Evolutionary conservation across 2,113 vertebrate species (phyloP), one percentile per base, ranked within the genome.

Genomic region (Rattus rattus): DNA sequence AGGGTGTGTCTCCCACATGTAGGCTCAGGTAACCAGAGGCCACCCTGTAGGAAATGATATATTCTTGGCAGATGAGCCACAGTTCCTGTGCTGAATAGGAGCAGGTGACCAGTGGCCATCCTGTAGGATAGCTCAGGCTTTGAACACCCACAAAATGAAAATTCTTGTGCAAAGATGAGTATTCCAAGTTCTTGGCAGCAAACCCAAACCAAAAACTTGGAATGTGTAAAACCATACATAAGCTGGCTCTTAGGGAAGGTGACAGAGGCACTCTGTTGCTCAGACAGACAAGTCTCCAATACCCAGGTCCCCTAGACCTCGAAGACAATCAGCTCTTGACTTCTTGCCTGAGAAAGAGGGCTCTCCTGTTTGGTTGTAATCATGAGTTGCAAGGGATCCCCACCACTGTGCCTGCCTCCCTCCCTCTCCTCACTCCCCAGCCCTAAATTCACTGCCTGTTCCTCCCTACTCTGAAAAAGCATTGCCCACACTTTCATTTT

Each of bases 241-340:
- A 86, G 80, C 47, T 61, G 20, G 52, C 28, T 26, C 39, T 67
- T 56, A 24, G 59, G 43, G 43, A 88, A 56, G 43, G 0, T 7
- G 47, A 19, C n/a, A 43, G 90, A 52, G 39, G 12, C 5, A 1
- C 36, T 61, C 52, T 81, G 59, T 17, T 56, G 30, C 33, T 81
- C 67, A 7, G 16, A 39, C 67, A 7, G 16, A 39, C 22, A 20
- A 65, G 87, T 5, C 11, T 49, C 24, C 26, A 3, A 7, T 0
- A 4, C 22, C 52, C 0, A 7, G 2, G 2, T 54, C 13, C 24
- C 47, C 47, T 0, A 3, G n/a, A 67, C 80, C 56, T 30, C 10
- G 24, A 54, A 19, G 39, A 65, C n/a, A 8, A 43, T 84, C 61
- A 22, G 56, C 30, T 6, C 49, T 20, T 2, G 69, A 28, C n/a